phyloP scores from a whole-genome alignment of 2,797 vertebrate genomes.

The Rachycentron canadum region DNA sequence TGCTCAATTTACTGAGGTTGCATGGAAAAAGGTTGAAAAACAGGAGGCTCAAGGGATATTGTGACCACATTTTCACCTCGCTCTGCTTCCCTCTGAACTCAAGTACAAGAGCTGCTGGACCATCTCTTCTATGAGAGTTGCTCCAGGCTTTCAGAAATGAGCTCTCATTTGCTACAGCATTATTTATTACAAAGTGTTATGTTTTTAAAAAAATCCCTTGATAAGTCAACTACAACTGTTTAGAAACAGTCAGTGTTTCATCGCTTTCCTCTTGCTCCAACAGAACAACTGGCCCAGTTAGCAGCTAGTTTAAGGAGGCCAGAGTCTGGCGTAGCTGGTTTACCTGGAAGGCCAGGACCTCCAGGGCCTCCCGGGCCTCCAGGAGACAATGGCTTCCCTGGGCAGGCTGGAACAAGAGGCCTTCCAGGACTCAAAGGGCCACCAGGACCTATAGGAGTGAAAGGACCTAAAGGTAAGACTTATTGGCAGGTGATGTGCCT shows the following conservation, averaged over 20 bases:
- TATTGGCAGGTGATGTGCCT: background rate
- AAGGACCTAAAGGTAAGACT: constrained; percentile 93
- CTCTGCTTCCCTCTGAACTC: constrained; percentile 42
- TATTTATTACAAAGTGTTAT: constrained; percentile 42
- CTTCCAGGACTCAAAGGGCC: constrained; percentile 97
- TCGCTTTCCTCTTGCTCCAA: constrained; percentile 54
- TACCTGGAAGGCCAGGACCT: constrained; percentile 93
- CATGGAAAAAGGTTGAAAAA: constrained; percentile 58
- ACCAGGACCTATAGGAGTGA: constrained; percentile 88
- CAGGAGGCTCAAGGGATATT: constrained; percentile 52
- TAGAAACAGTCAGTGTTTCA: constrained; percentile 10
- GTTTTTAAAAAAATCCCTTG: constrained; percentile 12
- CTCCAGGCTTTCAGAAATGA: constrained; percentile 53
- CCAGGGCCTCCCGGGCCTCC: constrained; percentile 90
- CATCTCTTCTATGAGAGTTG: constrained; percentile 23
- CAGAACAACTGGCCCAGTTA: constrained; percentile 96
- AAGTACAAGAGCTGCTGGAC: constrained; percentile 28
- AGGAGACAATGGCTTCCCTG: constrained; percentile 95
- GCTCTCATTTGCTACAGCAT: background rate
- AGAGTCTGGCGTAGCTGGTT: constrained; percentile 91
- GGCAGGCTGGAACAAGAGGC: constrained; percentile 92
- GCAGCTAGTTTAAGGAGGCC: constrained; percentile 95
- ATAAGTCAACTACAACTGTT: constrained; percentile 21
- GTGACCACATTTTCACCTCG: constrained; percentile 67
- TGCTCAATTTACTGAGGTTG: constrained; percentile 62